A percentile compares a stretch with the other conserved stretches of the same genome.
These are phyloP conservation scores for Cotesia vestalis DNA, from an alignment of 1,140 invertebrate species.

Conservation along the genomic window DNA sequence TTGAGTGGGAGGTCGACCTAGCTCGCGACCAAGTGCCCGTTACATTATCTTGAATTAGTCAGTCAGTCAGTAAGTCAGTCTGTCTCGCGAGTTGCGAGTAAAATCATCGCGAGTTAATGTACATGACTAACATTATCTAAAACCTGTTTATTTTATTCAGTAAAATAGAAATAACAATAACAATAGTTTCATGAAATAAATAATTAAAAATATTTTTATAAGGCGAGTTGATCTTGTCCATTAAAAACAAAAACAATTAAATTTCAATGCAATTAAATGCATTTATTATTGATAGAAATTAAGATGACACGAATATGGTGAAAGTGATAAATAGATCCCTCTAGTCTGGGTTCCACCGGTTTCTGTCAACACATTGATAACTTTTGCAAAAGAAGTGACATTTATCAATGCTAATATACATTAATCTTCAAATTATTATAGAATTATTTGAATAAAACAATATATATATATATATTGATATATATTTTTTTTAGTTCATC, in stretches of 20 bases:
- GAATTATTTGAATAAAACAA: too few relatives aligned
- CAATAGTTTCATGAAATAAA: too few relatives aligned
- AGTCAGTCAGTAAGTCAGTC: constrained; percentile 51
- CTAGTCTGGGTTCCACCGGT: neutral
- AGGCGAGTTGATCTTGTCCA: too few relatives aligned
- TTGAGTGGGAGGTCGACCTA: constrained; percentile 29
- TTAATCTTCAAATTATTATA: too few relatives aligned
- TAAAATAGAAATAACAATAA: too few relatives aligned
- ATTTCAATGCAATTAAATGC: neutral
- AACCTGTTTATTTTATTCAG: neutral
- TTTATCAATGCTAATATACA: too few relatives aligned
- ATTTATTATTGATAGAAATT: neutral
- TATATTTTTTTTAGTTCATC: neutral
- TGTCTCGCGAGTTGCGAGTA: constrained; percentile 40
- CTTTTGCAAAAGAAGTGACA: too few relatives aligned
- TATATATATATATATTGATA: too few relatives aligned
- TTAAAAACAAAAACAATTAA: too few relatives aligned
- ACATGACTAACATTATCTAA: neutral
- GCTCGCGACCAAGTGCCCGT: constrained; percentile 49
- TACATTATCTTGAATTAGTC: constrained; percentile 61
- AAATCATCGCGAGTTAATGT: constrained; percentile 44
- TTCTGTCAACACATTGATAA: neutral
- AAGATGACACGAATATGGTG: constrained; percentile 9
- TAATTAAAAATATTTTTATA: too few relatives aligned
- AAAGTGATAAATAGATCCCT: constrained; percentile 10